These are phyloP conservation scores for Axea sp. DNA, from an alignment of 2,888 invertebrate species.

Conservation along the genomic window DNA sequence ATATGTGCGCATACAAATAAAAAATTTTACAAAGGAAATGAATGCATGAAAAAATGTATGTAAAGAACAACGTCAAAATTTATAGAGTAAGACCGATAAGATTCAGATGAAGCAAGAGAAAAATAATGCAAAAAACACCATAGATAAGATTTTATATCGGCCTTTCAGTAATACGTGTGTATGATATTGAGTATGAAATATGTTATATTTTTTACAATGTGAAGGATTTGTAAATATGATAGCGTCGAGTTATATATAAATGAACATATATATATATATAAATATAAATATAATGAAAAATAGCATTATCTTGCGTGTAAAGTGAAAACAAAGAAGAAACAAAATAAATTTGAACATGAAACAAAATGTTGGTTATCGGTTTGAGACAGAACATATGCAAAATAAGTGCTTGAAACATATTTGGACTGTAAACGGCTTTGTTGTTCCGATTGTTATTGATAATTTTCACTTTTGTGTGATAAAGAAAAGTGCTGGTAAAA, in stretches of 20 bases:
- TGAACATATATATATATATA: no score
- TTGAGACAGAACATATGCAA: conserved; percentile 70
- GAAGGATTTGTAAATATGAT: conserved; percentile 79
- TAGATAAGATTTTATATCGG: conserved; percentile 73
- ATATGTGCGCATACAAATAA: conserved; percentile 12
- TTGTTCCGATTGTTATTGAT: conserved; percentile 17
- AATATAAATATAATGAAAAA: conserved; percentile 61
- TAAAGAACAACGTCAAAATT: not conserved
- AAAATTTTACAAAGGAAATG: not conserved
- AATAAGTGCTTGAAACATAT: conserved; percentile 13
- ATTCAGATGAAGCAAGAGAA: conserved; percentile 12
- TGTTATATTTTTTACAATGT: conserved; percentile 79
- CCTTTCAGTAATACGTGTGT: conserved; percentile 79
- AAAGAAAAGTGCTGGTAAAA: conserved; percentile 22
- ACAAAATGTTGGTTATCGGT: conserved; percentile 46
- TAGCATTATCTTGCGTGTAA: conserved; percentile 67
- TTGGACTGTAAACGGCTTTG: conserved; percentile 4
- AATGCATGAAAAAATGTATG: conserved; percentile 9
- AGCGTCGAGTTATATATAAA: conserved; percentile 76
- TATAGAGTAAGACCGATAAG: conserved; percentile 21
- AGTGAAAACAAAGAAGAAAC: conserved; percentile 62
- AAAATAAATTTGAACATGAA: conserved; percentile 22
- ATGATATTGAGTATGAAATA: conserved; percentile 78
- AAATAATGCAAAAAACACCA: conserved; percentile 29
- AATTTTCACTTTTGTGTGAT: not conserved